A percentile compares a stretch with the other conserved stretches of the same genome.
These are phyloP conservation scores for Scarus forsteni DNA, from an alignment of 2,797 vertebrate genomes.

Conservation along the genomic window DNA sequence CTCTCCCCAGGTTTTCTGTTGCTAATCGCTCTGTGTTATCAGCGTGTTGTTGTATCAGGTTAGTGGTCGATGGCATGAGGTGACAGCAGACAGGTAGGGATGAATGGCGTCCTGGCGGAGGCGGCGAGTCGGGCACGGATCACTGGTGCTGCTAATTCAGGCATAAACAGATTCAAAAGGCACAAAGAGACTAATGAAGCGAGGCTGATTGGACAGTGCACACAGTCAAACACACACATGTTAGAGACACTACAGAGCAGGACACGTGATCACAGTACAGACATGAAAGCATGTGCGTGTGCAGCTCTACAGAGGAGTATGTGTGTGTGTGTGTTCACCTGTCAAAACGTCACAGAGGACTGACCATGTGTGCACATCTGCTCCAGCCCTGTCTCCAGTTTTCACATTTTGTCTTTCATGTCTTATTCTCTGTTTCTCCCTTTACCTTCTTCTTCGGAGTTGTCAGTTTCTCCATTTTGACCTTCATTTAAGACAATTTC, in stretches of 20 bases:
- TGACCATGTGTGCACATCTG: conserved; percentile 29
- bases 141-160: conserved; percentile 56
- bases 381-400: not conserved
- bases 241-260: not conserved
- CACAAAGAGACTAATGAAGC: conserved; percentile 67
- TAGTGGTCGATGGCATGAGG: conserved; percentile 26
- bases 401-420: no score
- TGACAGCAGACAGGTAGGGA: conserved; percentile 57
- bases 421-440: no score
- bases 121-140: conserved; percentile 33
- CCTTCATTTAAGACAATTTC: no score
- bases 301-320: conserved; percentile 14
- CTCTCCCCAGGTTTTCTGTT: not conserved
- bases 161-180: conserved; percentile 46
- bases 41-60: conserved; percentile 23
- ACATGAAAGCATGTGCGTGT: conserved; percentile 21
- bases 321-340: conserved; percentile 39
- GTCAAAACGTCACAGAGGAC: conserved; percentile 39
- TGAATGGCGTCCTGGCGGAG: conserved; percentile 39
- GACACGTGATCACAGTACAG: conserved; percentile 11
- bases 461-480: no score
- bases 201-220: conserved; percentile 51
- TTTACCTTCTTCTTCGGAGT: no score
- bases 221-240: conserved; percentile 21
- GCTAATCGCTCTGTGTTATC: conserved; percentile 5